Base-by-base conservation (phyloP, 2,888 invertebrate species). In the Zonitis immaculata region DNA sequence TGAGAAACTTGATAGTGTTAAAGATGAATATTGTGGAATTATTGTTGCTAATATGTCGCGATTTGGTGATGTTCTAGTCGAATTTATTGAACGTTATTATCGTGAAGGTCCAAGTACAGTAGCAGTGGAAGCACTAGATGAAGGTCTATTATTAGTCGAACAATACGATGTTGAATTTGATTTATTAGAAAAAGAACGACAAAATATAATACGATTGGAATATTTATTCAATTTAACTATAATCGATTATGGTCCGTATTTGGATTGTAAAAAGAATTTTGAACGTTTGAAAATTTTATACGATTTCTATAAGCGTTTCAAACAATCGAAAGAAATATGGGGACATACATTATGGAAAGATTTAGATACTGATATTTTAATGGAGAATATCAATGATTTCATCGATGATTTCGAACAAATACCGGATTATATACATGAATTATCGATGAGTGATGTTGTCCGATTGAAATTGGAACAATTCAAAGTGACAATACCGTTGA, bases 381-480 rank as follows among this genome's bases (percentile, higher is more conserved):
- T 89, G 7, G 91, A 93, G 52, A 94, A 93, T 3, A 92, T 95
- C 66, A 94, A 95, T 61, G 82, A 81, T 59, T 94, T 87, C 76
- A 79, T 93, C 57, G 88, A 86, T 67, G 87, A 88, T 62, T 89
- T 88, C 66, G 80, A 89, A 49, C 87, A 86, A 72, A 74, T 95
- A 52, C 82, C 91, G 0, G 86, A 86, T 69, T 72, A 71, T 18
- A 79, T 85, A 44, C 80, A 84, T 45, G 68, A 67, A 0, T 77
- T 83, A 57, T 75, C 80, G 0, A 83, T 88, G 3, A 93, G 88
- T 0, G 70, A 81, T 57, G 82, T 82, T 61, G 71, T 95, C 18
- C 89, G 93, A 58, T 73, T 85, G n/a, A 87, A 87, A 67, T 89
- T 95, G 91, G 90, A 88, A 67, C 89, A 89, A 67, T 95, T 95